Evolutionary conservation across 2,888 invertebrate species (phyloP).

Genomic region (Rhogogaster chlorosoma): DNA sequence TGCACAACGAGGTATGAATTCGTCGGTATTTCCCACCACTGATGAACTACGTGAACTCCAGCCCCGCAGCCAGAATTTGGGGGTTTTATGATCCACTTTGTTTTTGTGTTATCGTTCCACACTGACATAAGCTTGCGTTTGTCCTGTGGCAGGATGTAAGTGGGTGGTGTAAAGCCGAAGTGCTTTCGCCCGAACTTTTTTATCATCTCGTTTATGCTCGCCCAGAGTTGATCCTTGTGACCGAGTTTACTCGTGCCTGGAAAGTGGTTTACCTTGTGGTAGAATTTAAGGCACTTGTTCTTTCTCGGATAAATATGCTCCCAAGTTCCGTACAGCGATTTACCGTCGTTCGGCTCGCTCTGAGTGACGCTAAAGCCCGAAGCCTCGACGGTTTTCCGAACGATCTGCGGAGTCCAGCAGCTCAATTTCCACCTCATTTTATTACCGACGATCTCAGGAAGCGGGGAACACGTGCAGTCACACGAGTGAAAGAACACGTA

Average conservation of each 20-base stretch:
- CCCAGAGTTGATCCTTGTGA: slow-evolving; percentile 94
- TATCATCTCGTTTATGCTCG: slow-evolving; percentile 84
- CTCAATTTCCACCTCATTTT: slow-evolving; percentile 10
- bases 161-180: slow-evolving; percentile 95
- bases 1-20: slow-evolving; percentile 93
- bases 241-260: slow-evolving; percentile 98
- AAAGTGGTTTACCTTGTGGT: slow-evolving; percentile 97
- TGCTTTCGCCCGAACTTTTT: slow-evolving; percentile 80
- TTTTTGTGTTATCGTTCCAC: slow-evolving; percentile 87
- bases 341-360: background rate
- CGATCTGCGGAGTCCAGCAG: background rate
- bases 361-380: background rate
- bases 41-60: slow-evolving; percentile 94
- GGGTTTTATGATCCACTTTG: slow-evolving; percentile 97
- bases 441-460: background rate
- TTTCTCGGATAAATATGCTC: slow-evolving; percentile 65
- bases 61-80: slow-evolving; percentile 97
- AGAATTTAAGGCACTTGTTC: slow-evolving; percentile 89
- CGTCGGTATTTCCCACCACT: slow-evolving; percentile 93
- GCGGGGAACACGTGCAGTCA: background rate
- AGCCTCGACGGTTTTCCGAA: background rate
- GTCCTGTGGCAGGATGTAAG: slow-evolving; percentile 93
- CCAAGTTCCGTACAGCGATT: slow-evolving; percentile 7
- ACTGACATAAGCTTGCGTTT: slow-evolving; percentile 86
- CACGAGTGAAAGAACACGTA: slow-evolving; percentile 12